These are phyloP conservation scores for Alosa alosa DNA, from an alignment of 2,113 vertebrate genomes.

Conservation along the genomic window DNA sequence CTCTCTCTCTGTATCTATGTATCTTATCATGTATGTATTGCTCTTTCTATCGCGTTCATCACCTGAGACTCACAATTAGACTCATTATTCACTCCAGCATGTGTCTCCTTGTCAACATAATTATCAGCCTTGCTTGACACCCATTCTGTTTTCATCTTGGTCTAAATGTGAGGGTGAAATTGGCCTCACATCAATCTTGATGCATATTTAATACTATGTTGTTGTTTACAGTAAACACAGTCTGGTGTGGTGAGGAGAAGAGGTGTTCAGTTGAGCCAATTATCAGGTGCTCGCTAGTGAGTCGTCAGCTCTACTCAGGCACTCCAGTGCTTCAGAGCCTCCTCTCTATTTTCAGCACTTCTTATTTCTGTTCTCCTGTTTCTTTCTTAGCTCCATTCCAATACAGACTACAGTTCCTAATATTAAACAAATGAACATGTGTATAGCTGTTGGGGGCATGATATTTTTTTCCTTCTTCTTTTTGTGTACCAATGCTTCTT, in stretches of 20 bases:
- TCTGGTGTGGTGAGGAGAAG: background rate
- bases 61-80: background rate
- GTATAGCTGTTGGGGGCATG: background rate
- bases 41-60: background rate
- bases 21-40: background rate
- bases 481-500: background rate
- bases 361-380: background rate
- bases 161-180: background rate
- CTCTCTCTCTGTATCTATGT: background rate
- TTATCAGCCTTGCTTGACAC: background rate
- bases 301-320: background rate
- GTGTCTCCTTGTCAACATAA: background rate
- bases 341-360: background rate
- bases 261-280: background rate
- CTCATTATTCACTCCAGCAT: background rate
- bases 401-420: background rate
- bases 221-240: background rate
- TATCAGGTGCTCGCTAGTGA: background rate
- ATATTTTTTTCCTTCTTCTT: background rate
- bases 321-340: background rate
- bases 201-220: background rate
- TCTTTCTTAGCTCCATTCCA: background rate
- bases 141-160: background rate
- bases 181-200: background rate
- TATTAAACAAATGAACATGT: background rate